Evolutionary conservation across 2,113 vertebrate species (phyloP), one percentile per base, ranked within the genome.

Genomic region (Merops nubicus): DNA sequence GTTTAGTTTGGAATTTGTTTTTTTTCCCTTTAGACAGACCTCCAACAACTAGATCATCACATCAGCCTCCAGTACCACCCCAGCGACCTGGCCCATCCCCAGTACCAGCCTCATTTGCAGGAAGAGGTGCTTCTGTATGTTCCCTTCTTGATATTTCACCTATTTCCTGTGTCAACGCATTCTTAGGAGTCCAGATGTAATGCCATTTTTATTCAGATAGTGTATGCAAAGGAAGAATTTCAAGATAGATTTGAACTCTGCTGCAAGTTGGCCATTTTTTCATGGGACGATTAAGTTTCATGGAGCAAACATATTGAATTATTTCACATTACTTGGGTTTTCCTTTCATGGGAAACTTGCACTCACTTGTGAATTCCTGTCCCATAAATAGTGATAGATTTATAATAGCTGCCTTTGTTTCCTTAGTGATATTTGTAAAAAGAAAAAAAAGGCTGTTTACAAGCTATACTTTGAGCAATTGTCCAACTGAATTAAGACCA

Each of bases 61-160:
- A 93, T 40, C 98, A 98, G 81, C 98, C 98, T n/a, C 99, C 98
- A 6, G 83, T 98, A 50, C 98, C 98, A 2, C 98, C 99, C 1
- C 98, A 98, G 82, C 91, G 98, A 64, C 98, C 98, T 11, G 95
- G 82, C 22, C 20, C 97, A 3, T 89, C 86, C 95, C 96, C 80
- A 89, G 70, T 87, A 70, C 54, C 97, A 95, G 18, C 87, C 83
- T 8, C 85, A 48, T 9, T 31, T 76, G 40, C 59, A 10, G 95
- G 70, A 56, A 96, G 96, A 95, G 95, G 23, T 81, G 92, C 91
- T 91, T 50, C 91, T 80, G 98, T 98, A 98, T 13, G 98, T 95
- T 86, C 54, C 23, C 54, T 45, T 88, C 73, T 53, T 50, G 68
- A 43, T 25, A 28, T 12, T 75, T 76, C 17, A 15, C 26, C 64